Conservation (phyloP, 2,888 invertebrate species). For the Onthophagus sagittarius region DNA sequence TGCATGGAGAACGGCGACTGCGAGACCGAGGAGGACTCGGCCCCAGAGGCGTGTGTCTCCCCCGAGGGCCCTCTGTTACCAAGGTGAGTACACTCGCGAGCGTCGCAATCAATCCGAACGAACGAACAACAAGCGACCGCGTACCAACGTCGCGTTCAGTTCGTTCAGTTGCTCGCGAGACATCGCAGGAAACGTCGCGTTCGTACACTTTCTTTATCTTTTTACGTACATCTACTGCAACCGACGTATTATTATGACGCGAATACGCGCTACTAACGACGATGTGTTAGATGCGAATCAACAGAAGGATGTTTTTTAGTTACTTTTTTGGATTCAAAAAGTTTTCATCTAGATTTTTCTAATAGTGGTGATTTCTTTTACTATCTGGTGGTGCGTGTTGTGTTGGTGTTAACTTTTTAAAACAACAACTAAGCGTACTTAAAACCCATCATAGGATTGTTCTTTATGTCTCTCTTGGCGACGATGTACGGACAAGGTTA, state of each 20-base stretch:
- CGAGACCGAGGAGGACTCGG: constrained; percentile 46
- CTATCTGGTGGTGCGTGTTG: background rate
- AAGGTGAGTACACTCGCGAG: constrained; percentile 38
- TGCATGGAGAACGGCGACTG: constrained; percentile 44
- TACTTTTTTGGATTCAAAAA: no score
- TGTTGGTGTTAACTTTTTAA: background rate
- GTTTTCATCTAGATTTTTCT: no score
- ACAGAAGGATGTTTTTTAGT: no score
- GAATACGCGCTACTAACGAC: constrained; percentile 27
- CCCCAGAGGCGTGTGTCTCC: constrained; percentile 47
- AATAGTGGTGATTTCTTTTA: no score
- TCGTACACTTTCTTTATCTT: background rate
- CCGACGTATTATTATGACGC: constrained; percentile 6
- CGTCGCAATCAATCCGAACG: constrained; percentile 19
- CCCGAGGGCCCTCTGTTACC: constrained; percentile 41
- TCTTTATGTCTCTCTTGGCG: constrained; percentile 7
- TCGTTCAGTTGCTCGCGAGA: constrained; percentile 31
- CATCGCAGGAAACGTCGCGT: constrained; percentile 29
- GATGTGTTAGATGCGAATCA: no score
- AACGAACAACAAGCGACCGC: constrained; percentile 6
- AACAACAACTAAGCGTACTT: background rate
- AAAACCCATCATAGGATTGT: background rate
- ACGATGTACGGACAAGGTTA: constrained; percentile 20
- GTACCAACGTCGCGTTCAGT: constrained; percentile 4
- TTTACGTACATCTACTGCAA: background rate